Evolutionary conservation across 2,797 vertebrate genomes (phyloP).

Genomic region (Spheniscus humboldti): DNA sequence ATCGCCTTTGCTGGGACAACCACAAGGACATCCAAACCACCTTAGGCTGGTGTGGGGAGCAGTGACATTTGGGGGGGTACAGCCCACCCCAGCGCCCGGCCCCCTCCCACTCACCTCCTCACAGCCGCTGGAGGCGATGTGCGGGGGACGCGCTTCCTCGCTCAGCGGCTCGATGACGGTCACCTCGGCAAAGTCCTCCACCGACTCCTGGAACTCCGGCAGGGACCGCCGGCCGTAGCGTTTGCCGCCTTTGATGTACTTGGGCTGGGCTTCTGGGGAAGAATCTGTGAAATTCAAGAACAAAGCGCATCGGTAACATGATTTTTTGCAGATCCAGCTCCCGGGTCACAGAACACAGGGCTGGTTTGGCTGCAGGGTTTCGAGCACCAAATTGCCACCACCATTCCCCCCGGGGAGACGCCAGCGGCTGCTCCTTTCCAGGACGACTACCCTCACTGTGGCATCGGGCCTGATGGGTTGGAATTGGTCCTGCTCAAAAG

Average conservation of each 20-base stretch:
- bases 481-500: neutral
- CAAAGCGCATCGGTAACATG: accelerated
- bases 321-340: neutral
- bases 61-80: accelerated
- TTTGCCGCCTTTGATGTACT: conserved; percentile 91
- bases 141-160: conserved; percentile 15
- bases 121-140: neutral
- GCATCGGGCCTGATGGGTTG: accelerated
- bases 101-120: conserved; percentile 42
- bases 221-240: conserved; percentile 90
- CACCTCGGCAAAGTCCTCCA: conserved; percentile 75
- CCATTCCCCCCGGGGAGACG: accelerated
- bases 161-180: conserved; percentile 64
- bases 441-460: accelerated
- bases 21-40: neutral
- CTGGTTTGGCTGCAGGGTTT: accelerated
- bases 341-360: accelerated
- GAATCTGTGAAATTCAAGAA: conserved; percentile 69
- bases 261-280: conserved; percentile 87
- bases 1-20: accelerated
- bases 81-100: neutral
- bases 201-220: conserved; percentile 80
- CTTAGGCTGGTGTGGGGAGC: accelerated
- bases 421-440: accelerated
- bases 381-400: accelerated